Conservation (phyloP, 2,113 vertebrate species). For the Cariama cristata region DNA sequence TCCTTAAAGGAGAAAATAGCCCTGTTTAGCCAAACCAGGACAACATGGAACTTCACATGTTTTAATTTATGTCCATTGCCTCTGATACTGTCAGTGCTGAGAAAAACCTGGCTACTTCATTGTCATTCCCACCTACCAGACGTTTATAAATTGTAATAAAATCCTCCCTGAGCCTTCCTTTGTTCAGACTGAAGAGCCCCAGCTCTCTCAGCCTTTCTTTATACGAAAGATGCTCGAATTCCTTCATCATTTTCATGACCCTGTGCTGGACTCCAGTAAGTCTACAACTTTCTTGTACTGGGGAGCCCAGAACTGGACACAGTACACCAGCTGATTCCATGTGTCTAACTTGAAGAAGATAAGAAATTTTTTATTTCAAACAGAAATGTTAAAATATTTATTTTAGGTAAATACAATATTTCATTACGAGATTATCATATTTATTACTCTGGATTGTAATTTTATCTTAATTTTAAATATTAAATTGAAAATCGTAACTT, state of each 20-base stretch:
- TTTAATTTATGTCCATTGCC: not conserved
- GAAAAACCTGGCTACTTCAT: not conserved
- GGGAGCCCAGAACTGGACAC: not conserved
- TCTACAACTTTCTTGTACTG: not conserved
- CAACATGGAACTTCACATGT: not conserved
- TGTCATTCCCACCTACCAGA: not conserved
- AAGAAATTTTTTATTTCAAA: not conserved
- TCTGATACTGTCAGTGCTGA: not conserved
- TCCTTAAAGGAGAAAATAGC: too few species aligned
- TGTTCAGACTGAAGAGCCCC: not conserved
- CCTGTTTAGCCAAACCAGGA: too few species aligned
- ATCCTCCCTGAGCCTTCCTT: not conserved
- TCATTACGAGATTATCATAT: not conserved
- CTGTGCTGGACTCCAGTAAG: not conserved
- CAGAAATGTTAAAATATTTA: not conserved
- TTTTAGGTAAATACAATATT: not conserved
- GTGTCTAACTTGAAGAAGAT: not conserved
- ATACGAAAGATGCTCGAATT: not conserved
- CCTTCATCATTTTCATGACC: not conserved
- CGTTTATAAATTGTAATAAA: not conserved
- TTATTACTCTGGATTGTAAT: not conserved
- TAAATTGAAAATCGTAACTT: not conserved
- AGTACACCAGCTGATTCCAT: not conserved
- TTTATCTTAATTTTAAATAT: not conserved
- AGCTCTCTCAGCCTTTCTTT: not conserved